phyloP scores from a whole-genome alignment of 2,888 invertebrate species.

The Ormyrus rosae region DNA sequence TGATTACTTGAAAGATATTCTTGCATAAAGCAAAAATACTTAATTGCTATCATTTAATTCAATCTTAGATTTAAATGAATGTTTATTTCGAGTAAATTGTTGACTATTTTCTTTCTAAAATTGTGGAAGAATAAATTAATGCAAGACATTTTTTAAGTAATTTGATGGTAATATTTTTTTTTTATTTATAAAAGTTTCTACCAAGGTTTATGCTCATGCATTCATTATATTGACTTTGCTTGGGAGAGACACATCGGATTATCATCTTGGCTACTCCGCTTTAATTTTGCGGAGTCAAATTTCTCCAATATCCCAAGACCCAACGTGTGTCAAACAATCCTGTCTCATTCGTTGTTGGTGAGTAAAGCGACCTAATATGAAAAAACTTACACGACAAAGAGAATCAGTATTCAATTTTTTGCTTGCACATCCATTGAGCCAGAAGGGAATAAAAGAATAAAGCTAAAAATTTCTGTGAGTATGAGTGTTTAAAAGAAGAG shows the following conservation, averaged over 20 bases:
- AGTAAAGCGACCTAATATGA: conserved; percentile 67
- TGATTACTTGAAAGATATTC: conserved; percentile 7
- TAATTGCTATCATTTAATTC: not conserved
- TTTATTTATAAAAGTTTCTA: conserved; percentile 39
- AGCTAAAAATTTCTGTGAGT: conserved; percentile 67
- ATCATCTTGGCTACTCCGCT: conserved; percentile 54
- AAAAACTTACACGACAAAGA: conserved; percentile 48
- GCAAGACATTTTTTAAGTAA: conserved; percentile 21
- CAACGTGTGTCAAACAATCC: conserved; percentile 54
- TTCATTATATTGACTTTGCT: conserved; percentile 57
- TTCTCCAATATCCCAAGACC: conserved; percentile 56
- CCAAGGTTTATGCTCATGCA: conserved; percentile 50
- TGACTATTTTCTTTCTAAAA: conserved; percentile 8
- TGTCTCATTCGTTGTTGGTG: conserved; percentile 65
- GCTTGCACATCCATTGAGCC: conserved; percentile 51
- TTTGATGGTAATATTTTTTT: conserved; percentile 40
- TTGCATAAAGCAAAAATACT: not conserved
- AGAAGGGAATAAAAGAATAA: conserved; percentile 46
- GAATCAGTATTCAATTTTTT: conserved; percentile 54
- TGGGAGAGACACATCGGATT: conserved; percentile 55
- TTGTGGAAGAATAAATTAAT: not conserved
- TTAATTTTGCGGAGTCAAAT: conserved; percentile 54
- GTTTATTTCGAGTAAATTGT: not conserved
- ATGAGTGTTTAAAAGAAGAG: conserved; percentile 66
- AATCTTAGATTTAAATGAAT: not conserved